Conservation (phyloP, 2,888 invertebrate genomes). For the Synergus japonicus region DNA sequence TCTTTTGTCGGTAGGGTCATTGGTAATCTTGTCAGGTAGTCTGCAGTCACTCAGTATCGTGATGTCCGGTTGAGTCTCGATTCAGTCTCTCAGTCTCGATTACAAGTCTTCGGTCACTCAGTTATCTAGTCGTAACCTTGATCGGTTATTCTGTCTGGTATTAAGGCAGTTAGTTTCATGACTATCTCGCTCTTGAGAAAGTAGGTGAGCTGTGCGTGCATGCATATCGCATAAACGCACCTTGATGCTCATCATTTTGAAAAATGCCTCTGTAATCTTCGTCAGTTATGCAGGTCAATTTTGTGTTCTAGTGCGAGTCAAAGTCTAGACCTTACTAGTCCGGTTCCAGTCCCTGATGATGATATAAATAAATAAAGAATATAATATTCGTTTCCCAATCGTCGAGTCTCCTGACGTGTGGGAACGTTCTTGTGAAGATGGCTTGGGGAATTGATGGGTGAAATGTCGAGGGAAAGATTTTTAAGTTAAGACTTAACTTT, state of each 20-base stretch:
- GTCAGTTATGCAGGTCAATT: slow-evolving; percentile 47
- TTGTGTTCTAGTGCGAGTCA: slow-evolving; percentile 43
- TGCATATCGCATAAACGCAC: slow-evolving; percentile 30
- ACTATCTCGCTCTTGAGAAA: slow-evolving; percentile 46
- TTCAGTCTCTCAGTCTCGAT: slow-evolving; percentile 32
- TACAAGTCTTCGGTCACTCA: slow-evolving; percentile 12
- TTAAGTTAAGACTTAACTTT: slow-evolving; percentile 57
- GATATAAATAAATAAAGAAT: slow-evolving; percentile 33
- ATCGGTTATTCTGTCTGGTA: slow-evolving; percentile 50
- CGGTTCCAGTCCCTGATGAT: slow-evolving; percentile 31
- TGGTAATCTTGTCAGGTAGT: slow-evolving; percentile 14
- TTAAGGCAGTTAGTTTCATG: slow-evolving; percentile 37
- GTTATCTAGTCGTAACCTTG: slow-evolving; percentile 50
- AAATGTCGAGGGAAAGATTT: slow-evolving; percentile 46
- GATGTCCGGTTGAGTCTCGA: slow-evolving; percentile 49
- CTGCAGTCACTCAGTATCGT: slow-evolving; percentile 43
- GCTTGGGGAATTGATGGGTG: slow-evolving; percentile 31
- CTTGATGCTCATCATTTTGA: slow-evolving; percentile 20
- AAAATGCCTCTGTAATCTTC: slow-evolving; percentile 44
- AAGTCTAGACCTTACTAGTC: slow-evolving; percentile 12
- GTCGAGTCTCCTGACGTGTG: slow-evolving; percentile 15
- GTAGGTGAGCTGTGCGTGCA: slow-evolving; percentile 58
- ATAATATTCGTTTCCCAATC: slow-evolving; percentile 2
- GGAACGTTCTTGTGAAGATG: slow-evolving; percentile 39
- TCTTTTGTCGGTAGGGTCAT: neutral